Percentiles rank a stretch among this genome's conserved stretches.
Evolutionary conservation across 2,888 invertebrate genomes (phyloP).

Genomic region (Parelbella ahira): DNA sequence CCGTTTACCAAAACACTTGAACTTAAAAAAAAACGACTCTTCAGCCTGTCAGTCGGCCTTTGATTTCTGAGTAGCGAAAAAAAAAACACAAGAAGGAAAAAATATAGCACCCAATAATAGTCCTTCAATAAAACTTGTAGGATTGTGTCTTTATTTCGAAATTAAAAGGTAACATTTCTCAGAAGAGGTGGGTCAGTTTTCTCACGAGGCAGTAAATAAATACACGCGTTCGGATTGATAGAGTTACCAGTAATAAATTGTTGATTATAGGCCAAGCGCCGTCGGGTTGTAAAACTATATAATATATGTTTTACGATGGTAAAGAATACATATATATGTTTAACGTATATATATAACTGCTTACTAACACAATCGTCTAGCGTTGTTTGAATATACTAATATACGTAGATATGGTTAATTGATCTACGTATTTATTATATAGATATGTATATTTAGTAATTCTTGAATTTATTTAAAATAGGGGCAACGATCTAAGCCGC

Average conservation of each 20-base stretch:
- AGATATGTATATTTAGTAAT: too few species aligned
- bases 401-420: too few species aligned
- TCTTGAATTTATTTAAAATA: too few species aligned
- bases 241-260: slow-evolving; percentile 69
- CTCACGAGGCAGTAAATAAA: slow-evolving; percentile 58
- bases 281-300: slow-evolving; percentile 62
- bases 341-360: slow-evolving; percentile 14
- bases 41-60: slow-evolving; percentile 30
- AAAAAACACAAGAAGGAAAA: slow-evolving; percentile 37
- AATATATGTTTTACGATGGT: slow-evolving; percentile 60
- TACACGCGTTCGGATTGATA: slow-evolving; percentile 56
- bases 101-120: slow-evolving; percentile 55
- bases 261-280: slow-evolving; percentile 71
- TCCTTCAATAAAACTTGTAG: slow-evolving; percentile 66
- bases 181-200: slow-evolving; percentile 57
- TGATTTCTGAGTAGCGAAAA: slow-evolving; percentile 47
- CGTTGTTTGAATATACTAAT: not conserved
- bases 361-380: not conserved
- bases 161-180: slow-evolving; percentile 68
- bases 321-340: slow-evolving; percentile 48
- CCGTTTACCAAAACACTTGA: slow-evolving; percentile 47
- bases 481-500: too few species aligned
- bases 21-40: slow-evolving; percentile 39
- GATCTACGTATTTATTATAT: too few species aligned
- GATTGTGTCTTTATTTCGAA: slow-evolving; percentile 70